Evolutionary conservation across 1,140 invertebrate genomes (phyloP), one percentile per base, ranked within the genome.

Genomic region (Armadillidium nasatum): DNA sequence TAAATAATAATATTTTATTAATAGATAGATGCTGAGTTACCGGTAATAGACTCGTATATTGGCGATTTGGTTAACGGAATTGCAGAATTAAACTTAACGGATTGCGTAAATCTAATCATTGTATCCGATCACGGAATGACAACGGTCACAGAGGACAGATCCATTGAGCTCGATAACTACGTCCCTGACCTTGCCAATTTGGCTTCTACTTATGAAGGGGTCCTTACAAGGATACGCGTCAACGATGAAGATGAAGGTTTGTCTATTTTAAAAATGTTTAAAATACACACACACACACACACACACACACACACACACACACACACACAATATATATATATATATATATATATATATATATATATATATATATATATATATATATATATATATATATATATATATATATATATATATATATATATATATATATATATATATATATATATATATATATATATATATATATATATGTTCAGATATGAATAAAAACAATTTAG

Each of bases 61-160:
- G 83, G 85, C 69, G 88, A 89, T 82, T 83, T 91, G 67, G 84
- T 91, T 81, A 78, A 87, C 19, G 84, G 87, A 80, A 80, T 91
- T 44, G 82, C 84, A 45, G 73, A 83, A 0, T 81, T 86, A 74
- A 83, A 85, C 10, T 83, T 92, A 50, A 82, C 82, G 50, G 85
- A 89, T 82, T 83, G 83, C 71, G 85, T 91, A 0, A 92, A 92
- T 83, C 84, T 93, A 0, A 87, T 93, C 76, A 85, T 93, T 68
- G 83, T 91, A 3, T 91, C 90, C 83, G 92, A 93, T 84, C 92
- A 93, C 85, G 92, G 92, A 15, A 91, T 92, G 89, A 81, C 87
- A 0, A 83, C 84, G 43, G 86, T 89, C 1, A 86, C 83, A 7
- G 79, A 83, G 68, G 83, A 87, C 45, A 83, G 85, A 78, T 85